Percentiles rank a stretch among this genome's conserved stretches.
Conservation (phyloP, 1,140 invertebrate species). For the Nebria ingens region DNA sequence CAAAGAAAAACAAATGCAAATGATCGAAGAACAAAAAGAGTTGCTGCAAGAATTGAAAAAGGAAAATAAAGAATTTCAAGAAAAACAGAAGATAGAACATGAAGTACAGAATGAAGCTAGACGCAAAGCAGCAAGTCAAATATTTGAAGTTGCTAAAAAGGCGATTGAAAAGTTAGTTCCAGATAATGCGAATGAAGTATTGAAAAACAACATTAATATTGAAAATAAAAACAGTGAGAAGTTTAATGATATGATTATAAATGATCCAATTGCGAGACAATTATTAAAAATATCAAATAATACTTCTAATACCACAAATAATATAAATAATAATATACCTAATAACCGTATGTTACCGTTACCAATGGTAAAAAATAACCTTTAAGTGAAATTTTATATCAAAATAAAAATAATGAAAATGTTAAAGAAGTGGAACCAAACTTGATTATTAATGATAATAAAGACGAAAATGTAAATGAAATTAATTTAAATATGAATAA, state of each 20-base stretch:
- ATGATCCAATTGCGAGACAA: neutral
- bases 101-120: constrained; percentile 21
- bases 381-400: neutral
- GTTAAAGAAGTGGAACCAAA: neutral
- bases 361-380: neutral
- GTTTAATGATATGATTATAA: neutral
- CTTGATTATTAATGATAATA: neutral
- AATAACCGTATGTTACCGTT: neutral
- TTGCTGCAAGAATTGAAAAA: constrained; percentile 24
- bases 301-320: neutral
- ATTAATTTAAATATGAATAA: no score
- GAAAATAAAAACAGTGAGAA: neutral
- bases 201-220: neutral
- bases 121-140: constrained; percentile 13
- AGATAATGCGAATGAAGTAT: neutral
- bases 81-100: constrained; percentile 30
- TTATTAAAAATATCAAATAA: neutral
- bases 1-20: constrained; percentile 39
- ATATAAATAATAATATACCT: neutral
- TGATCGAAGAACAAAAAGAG: constrained; percentile 39
- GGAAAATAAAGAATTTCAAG: constrained; percentile 15
- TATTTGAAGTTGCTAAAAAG: neutral
- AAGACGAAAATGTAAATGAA: neutral
- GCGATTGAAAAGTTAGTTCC: neutral
- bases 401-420: neutral